Conservation (phyloP, 2,113 vertebrate species). For the Chrysochloris asiatica region DNA sequence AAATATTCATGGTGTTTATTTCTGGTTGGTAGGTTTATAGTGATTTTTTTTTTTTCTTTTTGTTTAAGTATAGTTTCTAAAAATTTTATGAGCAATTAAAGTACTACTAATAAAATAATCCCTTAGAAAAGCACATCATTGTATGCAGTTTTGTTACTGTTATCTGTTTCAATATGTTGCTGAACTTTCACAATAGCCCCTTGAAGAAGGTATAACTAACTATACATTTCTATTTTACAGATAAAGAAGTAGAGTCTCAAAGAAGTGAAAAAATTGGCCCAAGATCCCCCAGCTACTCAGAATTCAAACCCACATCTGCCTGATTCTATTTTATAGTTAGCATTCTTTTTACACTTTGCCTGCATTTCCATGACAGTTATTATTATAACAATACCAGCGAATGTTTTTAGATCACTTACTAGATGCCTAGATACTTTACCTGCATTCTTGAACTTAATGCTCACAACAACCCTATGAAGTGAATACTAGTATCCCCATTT, state of each 20-base stretch:
- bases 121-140: not conserved
- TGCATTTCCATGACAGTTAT: not conserved
- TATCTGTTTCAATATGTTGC: not conserved
- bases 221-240: constrained; percentile 14
- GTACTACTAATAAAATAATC: constrained; percentile 49
- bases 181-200: not conserved
- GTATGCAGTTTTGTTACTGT: constrained; percentile 52
- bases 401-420: not conserved
- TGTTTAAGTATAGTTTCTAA: constrained; percentile 28
- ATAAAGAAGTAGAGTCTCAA: not conserved
- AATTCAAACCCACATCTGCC: constrained; percentile 4
- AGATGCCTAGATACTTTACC: not conserved
- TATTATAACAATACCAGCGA: not conserved
- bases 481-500: not conserved
- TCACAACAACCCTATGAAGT: not conserved
- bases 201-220: not conserved
- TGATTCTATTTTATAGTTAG: not conserved
- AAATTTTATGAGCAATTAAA: constrained; percentile 51
- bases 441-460: not conserved
- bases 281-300: not conserved
- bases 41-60: constrained; percentile 14
- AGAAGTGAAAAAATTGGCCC: not conserved
- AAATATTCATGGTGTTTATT: constrained; percentile 26
- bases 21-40: constrained; percentile 30
- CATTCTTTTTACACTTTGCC: not conserved